Evolutionary conservation across 2,113 vertebrate species (phyloP).

Genomic region (Condylura cristata): DNA sequence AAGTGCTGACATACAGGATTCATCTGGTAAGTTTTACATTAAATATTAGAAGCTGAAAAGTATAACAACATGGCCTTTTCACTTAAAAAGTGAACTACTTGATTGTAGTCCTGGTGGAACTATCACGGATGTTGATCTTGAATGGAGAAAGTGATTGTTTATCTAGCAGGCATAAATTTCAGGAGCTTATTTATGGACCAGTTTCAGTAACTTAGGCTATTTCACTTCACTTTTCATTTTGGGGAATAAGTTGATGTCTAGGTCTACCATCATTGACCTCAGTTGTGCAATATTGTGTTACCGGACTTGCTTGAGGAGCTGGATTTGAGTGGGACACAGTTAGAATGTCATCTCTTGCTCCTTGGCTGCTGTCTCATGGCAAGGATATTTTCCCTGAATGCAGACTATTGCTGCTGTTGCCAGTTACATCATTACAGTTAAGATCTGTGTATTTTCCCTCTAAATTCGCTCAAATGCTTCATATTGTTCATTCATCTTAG

Average conservation of each 20-base stretch:
- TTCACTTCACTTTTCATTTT: constrained; percentile 99
- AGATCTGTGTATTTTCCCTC: too few species aligned
- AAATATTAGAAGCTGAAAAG: constrained; percentile 96
- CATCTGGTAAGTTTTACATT: constrained; percentile 98
- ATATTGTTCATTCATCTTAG: too few species aligned
- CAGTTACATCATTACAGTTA: too few species aligned
- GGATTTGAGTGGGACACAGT: constrained; percentile 92
- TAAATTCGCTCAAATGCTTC: too few species aligned
- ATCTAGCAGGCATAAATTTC: constrained; percentile 99
- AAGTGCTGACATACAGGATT: constrained; percentile 99
- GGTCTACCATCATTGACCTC: constrained; percentile 99
- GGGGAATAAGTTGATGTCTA: constrained; percentile 99
- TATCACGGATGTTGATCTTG: constrained; percentile 99
- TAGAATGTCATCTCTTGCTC: too few species aligned
- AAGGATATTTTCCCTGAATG: too few species aligned
- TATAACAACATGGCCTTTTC: constrained; percentile 91
- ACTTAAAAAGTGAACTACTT: constrained; percentile 97
- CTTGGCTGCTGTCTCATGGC: too few species aligned
- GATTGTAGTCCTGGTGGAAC: constrained; percentile 98
- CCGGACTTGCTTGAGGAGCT: constrained; percentile 99
- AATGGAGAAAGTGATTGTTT: constrained; percentile 99
- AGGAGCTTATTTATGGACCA: constrained; percentile 99
- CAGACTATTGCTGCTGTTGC: too few species aligned
- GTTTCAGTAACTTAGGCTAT: constrained; percentile 99
- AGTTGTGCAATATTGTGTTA: constrained; percentile 97